Evolutionary conservation across 2,797 vertebrate genomes (phyloP).

Genomic region (Onychomys arenicola): DNA sequence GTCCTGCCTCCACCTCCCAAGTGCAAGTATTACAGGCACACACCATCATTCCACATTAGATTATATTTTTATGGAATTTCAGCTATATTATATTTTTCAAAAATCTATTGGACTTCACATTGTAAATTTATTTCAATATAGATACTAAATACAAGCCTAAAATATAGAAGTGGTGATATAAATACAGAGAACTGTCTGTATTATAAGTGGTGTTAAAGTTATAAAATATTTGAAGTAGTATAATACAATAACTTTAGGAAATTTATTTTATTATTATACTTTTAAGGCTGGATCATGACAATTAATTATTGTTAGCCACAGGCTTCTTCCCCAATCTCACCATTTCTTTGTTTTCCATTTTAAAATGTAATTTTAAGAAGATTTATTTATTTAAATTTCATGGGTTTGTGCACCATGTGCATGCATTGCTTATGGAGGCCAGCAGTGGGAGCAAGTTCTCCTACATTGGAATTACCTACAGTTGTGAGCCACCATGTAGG

Average conservation of each 20-base stretch:
- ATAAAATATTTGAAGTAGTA: background rate
- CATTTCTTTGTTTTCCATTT: background rate
- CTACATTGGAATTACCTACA: no score
- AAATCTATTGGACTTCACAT: constrained; percentile 47
- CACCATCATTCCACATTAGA: no score
- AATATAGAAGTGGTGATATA: background rate
- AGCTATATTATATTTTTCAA: constrained; percentile 39
- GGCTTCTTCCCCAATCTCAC: background rate
- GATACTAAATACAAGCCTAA: background rate
- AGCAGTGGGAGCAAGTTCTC: background rate
- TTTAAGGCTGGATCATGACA: constrained; percentile 19
- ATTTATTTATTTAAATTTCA: background rate
- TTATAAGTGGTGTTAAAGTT: background rate
- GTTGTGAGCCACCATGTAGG: background rate
- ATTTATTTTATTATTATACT: constrained; percentile 22
- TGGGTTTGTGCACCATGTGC: background rate
- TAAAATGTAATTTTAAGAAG: background rate
- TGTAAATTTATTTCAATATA: constrained; percentile 37
- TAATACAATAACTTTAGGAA: constrained; percentile 32
- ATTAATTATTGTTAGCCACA: constrained; percentile 31
- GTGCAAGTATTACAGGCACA: background rate
- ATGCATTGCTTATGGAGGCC: background rate
- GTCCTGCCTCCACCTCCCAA: background rate
- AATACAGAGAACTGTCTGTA: background rate
- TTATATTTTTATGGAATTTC: constrained; percentile 46